Evolutionary conservation across 1,140 invertebrate species (phyloP), one percentile per base, ranked within the genome.

Genomic region (Steinernema khuongi): DNA sequence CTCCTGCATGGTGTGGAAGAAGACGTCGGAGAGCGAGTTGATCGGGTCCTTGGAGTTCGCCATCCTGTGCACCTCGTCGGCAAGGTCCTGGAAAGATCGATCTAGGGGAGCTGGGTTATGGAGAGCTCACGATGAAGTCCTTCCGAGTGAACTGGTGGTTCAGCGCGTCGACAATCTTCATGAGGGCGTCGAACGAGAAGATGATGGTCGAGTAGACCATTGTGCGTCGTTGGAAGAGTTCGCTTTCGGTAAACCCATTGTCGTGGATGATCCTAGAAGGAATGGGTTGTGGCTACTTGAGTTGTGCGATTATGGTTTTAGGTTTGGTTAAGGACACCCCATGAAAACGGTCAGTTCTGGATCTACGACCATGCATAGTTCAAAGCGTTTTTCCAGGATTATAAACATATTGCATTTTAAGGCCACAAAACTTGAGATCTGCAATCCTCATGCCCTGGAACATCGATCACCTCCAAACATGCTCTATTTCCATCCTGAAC

Each of bases 201-300:
- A 60, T 60, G 50, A 60, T 60, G 14, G 50, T 60, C 22, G 50
- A 60, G 22, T 60, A 60, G 22, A 60, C 50, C 22, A 26, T 26
- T 4, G 50, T 60, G 50, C 50, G 50, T 2, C 50, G 50, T 26
- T 60, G 50, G 50, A 60, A 17, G 50, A 60, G 50, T 60, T 60
- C 50, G 22, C 26, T 60, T 4, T 11, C 11, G 22, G 50, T 60
- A 22, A 17, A 60, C 4, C 50, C 50, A 22, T 60, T 60, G 50
- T 60, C 50, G 22, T 60, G 50, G 50, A 60, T 60, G 50, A 60
- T 60, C 26, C 50, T 60, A 22, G 19, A 60, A 22, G 19, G 11
- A 22, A 26, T 60, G 11, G 19, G 26, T n/a, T 7, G 22, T n/a
- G 11, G 50, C 50, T 7, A n/a, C n/a, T n/a, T n/a, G n/a, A n/a